Conservation (phyloP, 2,113 vertebrate species). For the Aegypius monachus region DNA sequence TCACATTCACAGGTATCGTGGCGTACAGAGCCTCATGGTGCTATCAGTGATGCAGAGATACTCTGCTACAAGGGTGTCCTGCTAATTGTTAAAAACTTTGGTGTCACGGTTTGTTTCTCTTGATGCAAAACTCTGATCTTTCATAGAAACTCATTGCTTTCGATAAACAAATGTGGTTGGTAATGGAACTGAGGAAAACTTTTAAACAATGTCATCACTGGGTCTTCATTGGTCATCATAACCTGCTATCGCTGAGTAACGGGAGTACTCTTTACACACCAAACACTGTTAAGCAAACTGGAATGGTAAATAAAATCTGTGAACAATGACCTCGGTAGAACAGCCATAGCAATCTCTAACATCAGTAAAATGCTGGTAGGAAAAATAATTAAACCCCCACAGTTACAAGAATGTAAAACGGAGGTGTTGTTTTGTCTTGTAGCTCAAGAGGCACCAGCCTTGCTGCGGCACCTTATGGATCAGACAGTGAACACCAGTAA, state of each 20-base stretch:
- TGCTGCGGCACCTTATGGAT: conserved; percentile 81
- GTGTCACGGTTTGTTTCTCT: background rate
- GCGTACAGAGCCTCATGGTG: background rate
- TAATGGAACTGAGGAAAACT: background rate
- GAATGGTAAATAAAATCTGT: background rate
- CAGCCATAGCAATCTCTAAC: background rate
- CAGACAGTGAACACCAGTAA: conserved; percentile 84
- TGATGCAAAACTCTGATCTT: background rate
- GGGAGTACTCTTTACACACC: background rate
- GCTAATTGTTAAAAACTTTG: background rate
- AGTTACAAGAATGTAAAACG: conserved; percentile 11
- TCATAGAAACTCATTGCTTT: background rate
- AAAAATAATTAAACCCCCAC: background rate
- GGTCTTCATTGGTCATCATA: background rate
- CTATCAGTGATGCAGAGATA: background rate
- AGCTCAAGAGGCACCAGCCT: conserved; percentile 86
- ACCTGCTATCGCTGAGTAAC: background rate
- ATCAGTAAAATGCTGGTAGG: background rate
- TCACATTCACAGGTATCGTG: rapidly evolving
- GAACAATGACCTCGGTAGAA: background rate
- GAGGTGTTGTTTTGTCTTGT: conserved; percentile 59
- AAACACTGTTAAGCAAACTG: background rate
- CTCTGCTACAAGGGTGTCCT: background rate
- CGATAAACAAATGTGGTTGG: rapidly evolving
- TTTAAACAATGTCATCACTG: background rate